phyloP scores from a whole-genome alignment of 2,888 invertebrate species.

The Neoascia interrupta region DNA sequence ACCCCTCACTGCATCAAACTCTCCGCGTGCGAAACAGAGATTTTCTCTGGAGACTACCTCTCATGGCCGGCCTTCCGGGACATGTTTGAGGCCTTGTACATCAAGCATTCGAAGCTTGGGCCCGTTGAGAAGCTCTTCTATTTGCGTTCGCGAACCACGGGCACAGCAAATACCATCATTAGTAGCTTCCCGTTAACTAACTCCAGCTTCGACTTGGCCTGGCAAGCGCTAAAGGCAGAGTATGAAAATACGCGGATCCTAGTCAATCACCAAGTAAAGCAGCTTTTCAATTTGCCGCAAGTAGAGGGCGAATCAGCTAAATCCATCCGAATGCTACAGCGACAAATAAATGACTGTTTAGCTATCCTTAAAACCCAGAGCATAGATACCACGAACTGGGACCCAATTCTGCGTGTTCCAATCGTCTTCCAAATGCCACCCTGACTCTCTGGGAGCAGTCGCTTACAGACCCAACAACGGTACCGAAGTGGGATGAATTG shows the following conservation, averaged over 20 bases:
- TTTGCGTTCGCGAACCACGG: background rate
- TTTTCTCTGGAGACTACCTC: background rate
- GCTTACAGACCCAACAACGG: too few species aligned
- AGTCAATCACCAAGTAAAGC: background rate
- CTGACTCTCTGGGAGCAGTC: background rate
- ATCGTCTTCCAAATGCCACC: background rate
- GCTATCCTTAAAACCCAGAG: background rate
- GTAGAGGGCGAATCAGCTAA: background rate
- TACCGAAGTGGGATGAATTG: constrained; percentile 4
- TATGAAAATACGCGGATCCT: constrained; percentile 3
- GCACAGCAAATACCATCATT: background rate
- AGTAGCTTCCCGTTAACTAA: background rate
- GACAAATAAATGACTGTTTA: background rate
- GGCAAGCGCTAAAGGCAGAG: too few species aligned
- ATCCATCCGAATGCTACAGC: background rate
- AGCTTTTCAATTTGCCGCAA: background rate
- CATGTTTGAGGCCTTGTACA: constrained; percentile 1
- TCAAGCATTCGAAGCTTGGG: background rate
- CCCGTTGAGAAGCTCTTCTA: background rate
- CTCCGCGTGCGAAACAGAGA: background rate
- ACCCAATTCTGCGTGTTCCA: constrained; percentile 1
- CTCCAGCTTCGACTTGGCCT: background rate
- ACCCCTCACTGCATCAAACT: background rate
- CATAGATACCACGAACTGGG: background rate
- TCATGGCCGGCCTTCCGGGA: background rate